phyloP scores from a whole-genome alignment of 2,113 vertebrate genomes.

The Mesitornis unicolor region DNA sequence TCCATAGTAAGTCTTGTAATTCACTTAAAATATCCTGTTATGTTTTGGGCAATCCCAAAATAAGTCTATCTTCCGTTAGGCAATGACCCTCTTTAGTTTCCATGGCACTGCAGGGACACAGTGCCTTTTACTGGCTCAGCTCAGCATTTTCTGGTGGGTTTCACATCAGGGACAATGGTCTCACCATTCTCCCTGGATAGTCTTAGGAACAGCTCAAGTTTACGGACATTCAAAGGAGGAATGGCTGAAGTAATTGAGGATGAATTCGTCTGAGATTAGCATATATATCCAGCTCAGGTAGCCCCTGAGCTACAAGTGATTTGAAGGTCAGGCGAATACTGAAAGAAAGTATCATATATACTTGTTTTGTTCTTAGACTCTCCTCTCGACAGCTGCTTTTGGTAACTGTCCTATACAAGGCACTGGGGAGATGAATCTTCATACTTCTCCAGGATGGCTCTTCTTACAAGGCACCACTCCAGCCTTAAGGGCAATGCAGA shows the following conservation, averaged over 20 bases:
- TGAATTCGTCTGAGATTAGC: neutral
- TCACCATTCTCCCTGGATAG: neutral
- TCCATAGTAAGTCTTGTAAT: neutral
- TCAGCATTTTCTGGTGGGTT: neutral
- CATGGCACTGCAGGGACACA: neutral
- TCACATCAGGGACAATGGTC: neutral
- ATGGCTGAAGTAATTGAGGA: neutral
- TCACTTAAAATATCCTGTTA: neutral
- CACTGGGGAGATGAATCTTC: neutral
- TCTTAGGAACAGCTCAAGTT: neutral
- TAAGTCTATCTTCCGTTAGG: too few species aligned
- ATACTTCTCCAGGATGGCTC: neutral
- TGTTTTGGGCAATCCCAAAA: neutral
- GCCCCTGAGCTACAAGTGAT: neutral
- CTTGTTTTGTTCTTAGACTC: neutral
- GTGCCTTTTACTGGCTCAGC: neutral
- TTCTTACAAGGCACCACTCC: neutral
- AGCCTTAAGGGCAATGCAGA: neutral
- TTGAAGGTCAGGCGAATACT: neutral
- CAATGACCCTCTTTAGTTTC: neutral
- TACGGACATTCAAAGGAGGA: neutral
- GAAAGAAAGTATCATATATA: neutral
- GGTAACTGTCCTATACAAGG: neutral
- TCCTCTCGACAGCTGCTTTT: neutral
- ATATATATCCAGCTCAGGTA: neutral